These are phyloP conservation scores for Alectura lathami DNA, from an alignment of 2,113 vertebrate species.

Conservation along the genomic window DNA sequence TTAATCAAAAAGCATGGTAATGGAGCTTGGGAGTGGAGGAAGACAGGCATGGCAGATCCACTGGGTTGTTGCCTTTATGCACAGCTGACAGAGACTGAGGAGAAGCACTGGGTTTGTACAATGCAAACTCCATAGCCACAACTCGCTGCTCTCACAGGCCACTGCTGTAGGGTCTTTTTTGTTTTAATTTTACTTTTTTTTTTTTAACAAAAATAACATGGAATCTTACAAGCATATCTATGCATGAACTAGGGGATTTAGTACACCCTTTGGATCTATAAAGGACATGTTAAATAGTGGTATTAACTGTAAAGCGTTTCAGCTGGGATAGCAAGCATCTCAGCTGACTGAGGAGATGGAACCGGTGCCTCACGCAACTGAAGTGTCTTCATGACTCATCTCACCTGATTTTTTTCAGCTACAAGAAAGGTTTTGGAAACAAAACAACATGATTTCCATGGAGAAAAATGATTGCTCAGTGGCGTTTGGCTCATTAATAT, in stretches of 20 bases:
- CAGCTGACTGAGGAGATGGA: not conserved
- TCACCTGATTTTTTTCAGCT: not conserved
- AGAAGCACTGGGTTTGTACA: not conserved
- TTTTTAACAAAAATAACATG: not conserved
- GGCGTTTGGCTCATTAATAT: not conserved
- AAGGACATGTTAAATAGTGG: not conserved
- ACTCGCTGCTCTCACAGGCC: not conserved
- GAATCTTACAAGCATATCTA: not conserved
- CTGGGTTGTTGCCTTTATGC: not conserved
- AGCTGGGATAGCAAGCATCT: not conserved
- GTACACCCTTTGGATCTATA: not conserved
- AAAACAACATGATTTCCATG: not conserved
- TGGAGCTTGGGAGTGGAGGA: not conserved
- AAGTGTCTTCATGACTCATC: not conserved
- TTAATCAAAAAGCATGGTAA: not conserved
- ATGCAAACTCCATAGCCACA: not conserved
- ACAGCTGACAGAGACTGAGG: not conserved
- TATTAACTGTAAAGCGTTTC: not conserved
- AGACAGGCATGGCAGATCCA: not conserved
- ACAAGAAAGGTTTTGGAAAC: not conserved
- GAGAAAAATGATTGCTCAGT: not conserved
- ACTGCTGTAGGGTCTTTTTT: not conserved
- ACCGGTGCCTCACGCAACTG: not conserved
- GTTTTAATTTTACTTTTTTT: not conserved
- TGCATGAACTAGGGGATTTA: not conserved